Percentiles rank a stretch among this genome's conserved stretches.
phyloP scores from a whole-genome alignment of 2,113 vertebrate species.

The Pseudolaguvia tuberculata region DNA sequence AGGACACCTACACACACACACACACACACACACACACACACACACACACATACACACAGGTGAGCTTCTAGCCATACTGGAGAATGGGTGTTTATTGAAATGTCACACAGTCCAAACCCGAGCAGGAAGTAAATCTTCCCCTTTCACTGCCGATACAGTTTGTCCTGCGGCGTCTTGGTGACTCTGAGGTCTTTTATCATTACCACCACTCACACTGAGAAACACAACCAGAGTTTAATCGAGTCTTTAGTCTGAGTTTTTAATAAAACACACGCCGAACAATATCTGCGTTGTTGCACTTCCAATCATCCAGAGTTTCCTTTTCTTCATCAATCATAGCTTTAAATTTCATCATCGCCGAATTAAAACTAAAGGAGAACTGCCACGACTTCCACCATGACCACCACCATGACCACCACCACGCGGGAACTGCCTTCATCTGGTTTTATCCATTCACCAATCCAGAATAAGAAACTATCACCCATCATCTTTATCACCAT shows the following conservation, averaged over 20 bases:
- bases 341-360: neutral
- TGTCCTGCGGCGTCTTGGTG: neutral
- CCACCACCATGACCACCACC: too few relatives aligned
- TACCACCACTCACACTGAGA: neutral
- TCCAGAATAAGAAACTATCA: neutral
- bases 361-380: neutral
- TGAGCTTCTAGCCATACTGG: neutral
- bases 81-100: constrained; percentile 12
- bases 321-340: neutral
- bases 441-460: neutral
- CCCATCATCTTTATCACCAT: too few relatives aligned
- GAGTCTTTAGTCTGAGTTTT: neutral
- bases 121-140: neutral
- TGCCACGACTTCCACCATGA: too few relatives aligned
- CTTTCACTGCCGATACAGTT: neutral
- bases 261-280: neutral
- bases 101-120: constrained; percentile 5
- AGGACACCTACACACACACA: neutral
- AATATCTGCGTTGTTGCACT: neutral
- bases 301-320: neutral
- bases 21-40: neutral
- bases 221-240: neutral
- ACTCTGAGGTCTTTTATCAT: neutral
- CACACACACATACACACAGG: neutral
- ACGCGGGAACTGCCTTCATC: neutral